phyloP scores from a whole-genome alignment of 2,797 vertebrate genomes.

The Arremon brunneinucha region DNA sequence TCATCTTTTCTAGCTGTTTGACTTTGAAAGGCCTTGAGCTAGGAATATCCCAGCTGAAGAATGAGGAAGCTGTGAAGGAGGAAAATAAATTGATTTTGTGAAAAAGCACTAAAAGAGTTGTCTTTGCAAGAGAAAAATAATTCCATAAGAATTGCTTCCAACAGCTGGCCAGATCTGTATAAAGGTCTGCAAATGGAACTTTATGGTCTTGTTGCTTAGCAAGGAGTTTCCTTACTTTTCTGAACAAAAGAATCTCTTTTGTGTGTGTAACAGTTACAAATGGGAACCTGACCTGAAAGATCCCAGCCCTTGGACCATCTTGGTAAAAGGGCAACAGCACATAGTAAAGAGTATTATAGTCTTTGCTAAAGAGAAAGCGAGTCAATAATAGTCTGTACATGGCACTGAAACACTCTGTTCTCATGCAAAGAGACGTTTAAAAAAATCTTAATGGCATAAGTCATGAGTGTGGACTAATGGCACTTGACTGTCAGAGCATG shows the following conservation, averaged over 20 bases:
- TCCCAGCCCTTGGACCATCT: neutral
- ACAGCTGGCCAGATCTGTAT: neutral
- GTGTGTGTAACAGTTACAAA: neutral
- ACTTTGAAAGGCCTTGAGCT: slow-evolving; percentile 18
- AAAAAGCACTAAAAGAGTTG: neutral
- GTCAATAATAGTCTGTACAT: neutral
- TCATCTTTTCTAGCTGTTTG: neutral
- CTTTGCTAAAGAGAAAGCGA: neutral
- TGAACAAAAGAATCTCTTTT: neutral
- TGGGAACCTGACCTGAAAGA: neutral
- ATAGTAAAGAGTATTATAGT: neutral
- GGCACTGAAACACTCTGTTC: neutral
- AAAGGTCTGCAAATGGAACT: neutral
- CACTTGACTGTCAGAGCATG: neutral
- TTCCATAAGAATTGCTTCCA: neutral
- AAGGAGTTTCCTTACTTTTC: neutral
- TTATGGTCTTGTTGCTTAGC: neutral
- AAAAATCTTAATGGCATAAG: neutral
- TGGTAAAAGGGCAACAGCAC: neutral
- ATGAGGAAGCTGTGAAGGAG: neutral
- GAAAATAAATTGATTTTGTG: neutral
- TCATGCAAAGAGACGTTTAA: neutral
- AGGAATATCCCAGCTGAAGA: neutral
- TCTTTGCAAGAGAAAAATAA: neutral
- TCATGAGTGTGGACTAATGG: neutral